Base-by-base conservation (phyloP, 2,888 invertebrate species). In the Syrphus vitripennis region DNA sequence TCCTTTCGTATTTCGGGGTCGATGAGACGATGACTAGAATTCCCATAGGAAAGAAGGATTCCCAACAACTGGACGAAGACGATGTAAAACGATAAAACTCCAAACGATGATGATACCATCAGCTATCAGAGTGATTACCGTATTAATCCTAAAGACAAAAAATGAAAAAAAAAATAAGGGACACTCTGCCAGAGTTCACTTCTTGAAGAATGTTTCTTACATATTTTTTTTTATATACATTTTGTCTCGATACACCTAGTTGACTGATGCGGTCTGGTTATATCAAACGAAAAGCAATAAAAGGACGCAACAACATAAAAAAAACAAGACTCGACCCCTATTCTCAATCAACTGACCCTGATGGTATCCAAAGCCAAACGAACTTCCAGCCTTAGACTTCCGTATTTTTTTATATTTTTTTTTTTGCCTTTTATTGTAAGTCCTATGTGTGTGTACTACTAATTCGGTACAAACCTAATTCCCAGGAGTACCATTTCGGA, bases 61-160 rank as follows among this genome's bases (percentile, higher is more conserved):
- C 10, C 10, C 16, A 29, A 1, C 29, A 16, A 16, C 55, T 3
- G 16, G 50, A 50, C 16, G 10, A 31, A 55, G 29, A 45, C 45
- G 40, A 70, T 53, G 42, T 55, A 55, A 70, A 67, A 76, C 71
- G 65, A 70, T 75, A 65, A 79, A 79, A 77, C 42, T 72, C 65
- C 21, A 50, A 80, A 63, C 63, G 63, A 65, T 61, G 74, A 78
- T 82, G 81, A 78, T 81, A 86, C 70, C 81, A 86, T 86, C 86
- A 82, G 86, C 82, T 82, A 86, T 84, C 84, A 84, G 80, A 59
- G 77, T 82, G 84, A 86, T 81, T 86, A 77, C 81, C 76, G 84
- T 77, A 84, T 84, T 84, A 84, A 84, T 84, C 75, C 76, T 72
- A 24, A 55, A 59, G 69, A 72, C 69, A 53, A 63, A 61, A n/a